phyloP scores from a whole-genome alignment of 2,113 vertebrate genomes.

The Tor tambroides region DNA sequence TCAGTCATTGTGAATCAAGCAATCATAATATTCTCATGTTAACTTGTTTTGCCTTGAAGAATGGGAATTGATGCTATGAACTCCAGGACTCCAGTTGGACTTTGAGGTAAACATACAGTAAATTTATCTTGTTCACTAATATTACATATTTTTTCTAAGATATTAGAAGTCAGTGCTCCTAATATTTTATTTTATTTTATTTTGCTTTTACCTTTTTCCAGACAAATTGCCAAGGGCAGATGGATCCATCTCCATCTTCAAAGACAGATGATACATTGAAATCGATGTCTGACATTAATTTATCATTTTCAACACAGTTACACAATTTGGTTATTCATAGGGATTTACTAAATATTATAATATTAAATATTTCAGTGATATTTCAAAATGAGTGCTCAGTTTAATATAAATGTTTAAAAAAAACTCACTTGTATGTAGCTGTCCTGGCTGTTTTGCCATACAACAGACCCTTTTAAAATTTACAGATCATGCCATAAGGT shows the following conservation, averaged over 20 bases:
- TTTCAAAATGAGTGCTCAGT: background rate
- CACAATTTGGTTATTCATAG: background rate
- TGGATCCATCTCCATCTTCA: background rate
- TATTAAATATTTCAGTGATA: too few species aligned
- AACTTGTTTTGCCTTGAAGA: slow-evolving; percentile 30
- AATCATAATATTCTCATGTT: background rate
- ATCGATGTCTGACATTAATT: background rate
- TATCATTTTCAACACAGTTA: background rate
- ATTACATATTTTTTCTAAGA: background rate
- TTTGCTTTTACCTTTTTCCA: background rate
- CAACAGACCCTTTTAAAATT: background rate
- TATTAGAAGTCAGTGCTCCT: background rate
- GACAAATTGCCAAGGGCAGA: background rate
- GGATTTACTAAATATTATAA: too few species aligned
- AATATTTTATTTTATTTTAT: too few species aligned
- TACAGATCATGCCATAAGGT: background rate
- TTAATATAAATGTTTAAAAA: background rate
- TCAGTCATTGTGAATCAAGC: background rate
- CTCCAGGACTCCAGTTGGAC: slow-evolving; percentile 35
- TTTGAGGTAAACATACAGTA: slow-evolving; percentile 28
- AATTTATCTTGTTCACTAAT: background rate
- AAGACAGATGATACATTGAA: background rate
- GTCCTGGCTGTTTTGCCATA: background rate
- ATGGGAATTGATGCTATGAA: slow-evolving; percentile 33
- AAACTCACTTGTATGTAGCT: background rate